Base-by-base conservation (phyloP, 1,140 invertebrate genomes). In the Sipha flava region DNA sequence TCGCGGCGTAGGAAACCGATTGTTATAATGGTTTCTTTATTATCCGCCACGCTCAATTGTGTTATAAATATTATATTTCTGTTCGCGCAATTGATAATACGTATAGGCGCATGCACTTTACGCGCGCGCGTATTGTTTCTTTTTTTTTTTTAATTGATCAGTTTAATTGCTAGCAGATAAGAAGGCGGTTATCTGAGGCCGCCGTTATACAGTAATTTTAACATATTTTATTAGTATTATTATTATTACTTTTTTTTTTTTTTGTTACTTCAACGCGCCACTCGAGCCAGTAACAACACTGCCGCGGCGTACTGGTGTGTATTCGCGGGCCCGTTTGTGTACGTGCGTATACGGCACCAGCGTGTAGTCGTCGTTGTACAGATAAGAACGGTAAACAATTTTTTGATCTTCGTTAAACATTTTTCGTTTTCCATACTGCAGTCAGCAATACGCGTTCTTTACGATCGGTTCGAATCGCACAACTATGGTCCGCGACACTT, bases 311-410 rank as follows among this genome's bases (percentile, higher is more conserved):
- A n/a, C 21, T 23, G 34, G 34, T 40, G 37, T 43, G 40, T 23
- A 26, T 40, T 43, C 66, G 3, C 62, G 45, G 4, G 43, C 31
- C 0, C n/a, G 21, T 47, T 21, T 47, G 21, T 70, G 18, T 49
- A 18, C 6, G 16, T 49, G 26, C 31, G 31, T 73, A n/a, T 29
- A 12, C 23, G 31, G 29, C 14, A 14, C 4, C 12, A 34, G 29
- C 12, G 14, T n/a, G 21, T 10, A 62, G 57, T 62, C 57, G 14
- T 23, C 23, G 23, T 10, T 54, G 23, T 6, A 77, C 23, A 77
- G 73, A 77, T 77, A 77, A 77, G 73, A 77, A 77, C 73, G 43
- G 73, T 77, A 77, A 77, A 77, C 73, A 77, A 77, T 77, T 59
- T 45, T 77, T 77, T 37, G 73, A 77, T 77, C 73, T 77, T 77